Conservation (phyloP, 30 jellyfish, hydroid and myxozoan genomes). For the Turritopsis dohrnii region DNA sequence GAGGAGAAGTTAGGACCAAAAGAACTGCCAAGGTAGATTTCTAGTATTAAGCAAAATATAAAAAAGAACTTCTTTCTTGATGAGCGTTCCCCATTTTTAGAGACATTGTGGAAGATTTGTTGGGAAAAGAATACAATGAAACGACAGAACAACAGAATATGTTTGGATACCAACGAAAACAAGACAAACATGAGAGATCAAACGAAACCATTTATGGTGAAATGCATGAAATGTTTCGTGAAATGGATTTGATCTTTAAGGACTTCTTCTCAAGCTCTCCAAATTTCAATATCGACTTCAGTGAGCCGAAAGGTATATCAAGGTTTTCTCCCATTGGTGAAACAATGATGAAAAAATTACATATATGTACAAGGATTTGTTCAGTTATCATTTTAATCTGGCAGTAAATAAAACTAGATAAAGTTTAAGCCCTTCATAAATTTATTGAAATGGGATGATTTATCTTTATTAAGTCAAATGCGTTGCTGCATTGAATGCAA, state of each 20-base stretch:
- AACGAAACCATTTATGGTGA: not conserved
- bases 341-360: no score
- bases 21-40: slow-evolving; percentile 4
- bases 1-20: slow-evolving; percentile 9
- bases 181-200: not conserved
- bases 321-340: not conserved
- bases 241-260: not conserved
- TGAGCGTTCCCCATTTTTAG: no score
- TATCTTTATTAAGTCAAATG: no score
- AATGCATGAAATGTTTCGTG: not conserved
- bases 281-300: not conserved
- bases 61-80: no score
- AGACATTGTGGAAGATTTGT: not conserved
- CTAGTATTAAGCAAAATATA: not conserved
- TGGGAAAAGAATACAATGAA: not conserved
- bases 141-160: not conserved
- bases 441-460: no score
- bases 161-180: not conserved
- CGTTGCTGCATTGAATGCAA: no score
- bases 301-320: not conserved
- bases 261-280: not conserved
- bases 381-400: no score
- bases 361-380: no score
- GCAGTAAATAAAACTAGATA: no score
- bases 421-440: no score